Base-by-base conservation (phyloP, 2,888 invertebrate genomes). In the Hypomecis atomaria region DNA sequence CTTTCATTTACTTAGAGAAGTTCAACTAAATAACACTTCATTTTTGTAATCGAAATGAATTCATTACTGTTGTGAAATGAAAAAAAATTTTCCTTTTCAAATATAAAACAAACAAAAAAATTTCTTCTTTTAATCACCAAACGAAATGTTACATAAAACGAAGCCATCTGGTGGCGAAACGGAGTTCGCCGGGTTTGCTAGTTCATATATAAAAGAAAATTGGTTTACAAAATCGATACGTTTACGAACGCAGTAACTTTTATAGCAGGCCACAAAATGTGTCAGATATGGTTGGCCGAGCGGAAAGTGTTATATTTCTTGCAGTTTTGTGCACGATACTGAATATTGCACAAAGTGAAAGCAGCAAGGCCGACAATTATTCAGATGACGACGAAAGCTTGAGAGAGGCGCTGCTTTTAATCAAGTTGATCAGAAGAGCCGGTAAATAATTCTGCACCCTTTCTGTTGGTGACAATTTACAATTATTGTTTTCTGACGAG, bases 401-500 rank as follows among this genome's bases (percentile, higher is more conserved):
- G 13, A 78, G 76, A 49, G 76, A 86, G 70, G 86, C 86, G 6
- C 63, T 86, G 40, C 59, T 80, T 47, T 71, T 86, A 60, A 81
- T 86, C 3, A 72, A 81, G 13, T 64, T 86, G 36, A 75, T 86
- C 4, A 85, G 79, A 77, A 71, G 47, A 56, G 40, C 79, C 65
- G 85, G 86, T 85, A 74, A 57, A 37, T 6, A 4, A 8, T 34
- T 37, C 13, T 37, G 10, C 48, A 34, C 9, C 5, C 47, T 4
- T 0, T 2, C 3, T 23, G 23, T 23, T 23, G 23, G 23, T 23
- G 23, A 23, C 23, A 3, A 23, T 2, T 23, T 3, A 23, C 23
- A 23, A 23, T 23, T 23, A 23, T 23, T 23, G 23, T 23, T 23
- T 23, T 23, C 23, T 23, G 23, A 23, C 23, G 23, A 23, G 23